Evolutionary conservation across 2,113 vertebrate species (phyloP).

Genomic region (Passer domesticus): DNA sequence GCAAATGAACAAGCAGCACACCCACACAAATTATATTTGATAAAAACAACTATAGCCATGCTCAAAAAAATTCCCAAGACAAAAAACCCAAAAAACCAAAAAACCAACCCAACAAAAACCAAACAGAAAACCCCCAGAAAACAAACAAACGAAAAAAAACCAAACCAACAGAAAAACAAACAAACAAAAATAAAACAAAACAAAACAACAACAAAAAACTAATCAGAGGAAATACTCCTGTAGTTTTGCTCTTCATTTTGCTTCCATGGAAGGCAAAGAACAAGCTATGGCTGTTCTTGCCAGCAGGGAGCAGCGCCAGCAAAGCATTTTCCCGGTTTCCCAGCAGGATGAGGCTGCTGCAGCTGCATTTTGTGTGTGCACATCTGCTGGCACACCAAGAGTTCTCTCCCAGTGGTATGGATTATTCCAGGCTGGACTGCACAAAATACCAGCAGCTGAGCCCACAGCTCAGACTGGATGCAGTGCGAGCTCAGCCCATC

Average conservation of each 20-base stretch:
- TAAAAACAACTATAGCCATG: not conserved
- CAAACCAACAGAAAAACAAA: no score
- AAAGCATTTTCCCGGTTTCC: fast-evolving
- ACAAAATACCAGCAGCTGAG: not conserved
- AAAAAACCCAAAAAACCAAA: no score
- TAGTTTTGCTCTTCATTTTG: not conserved
- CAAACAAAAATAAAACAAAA: no score
- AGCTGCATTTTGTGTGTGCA: not conserved
- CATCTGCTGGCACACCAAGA: not conserved
- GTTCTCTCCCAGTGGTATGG: fast-evolving
- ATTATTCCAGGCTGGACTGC: not conserved
- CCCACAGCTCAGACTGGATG: not conserved
- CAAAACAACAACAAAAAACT: no score
- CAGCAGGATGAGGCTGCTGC: not conserved
- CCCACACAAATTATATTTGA: not conserved
- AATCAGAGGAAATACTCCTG: not conserved
- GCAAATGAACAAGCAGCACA: not conserved
- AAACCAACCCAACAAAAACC: no score
- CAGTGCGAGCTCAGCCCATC: not conserved
- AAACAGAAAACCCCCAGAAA: no score
- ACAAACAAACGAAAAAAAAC: no score
- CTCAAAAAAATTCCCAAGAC: not conserved
- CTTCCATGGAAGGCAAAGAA: fast-evolving
- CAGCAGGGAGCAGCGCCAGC: conserved; percentile 61
- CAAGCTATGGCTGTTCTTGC: not conserved